A percentile compares a stretch with the other conserved stretches of the same genome.
These are phyloP conservation scores for Denticeps clupeoides DNA, from an alignment of 2,797 vertebrate species.

Conservation along the genomic window DNA sequence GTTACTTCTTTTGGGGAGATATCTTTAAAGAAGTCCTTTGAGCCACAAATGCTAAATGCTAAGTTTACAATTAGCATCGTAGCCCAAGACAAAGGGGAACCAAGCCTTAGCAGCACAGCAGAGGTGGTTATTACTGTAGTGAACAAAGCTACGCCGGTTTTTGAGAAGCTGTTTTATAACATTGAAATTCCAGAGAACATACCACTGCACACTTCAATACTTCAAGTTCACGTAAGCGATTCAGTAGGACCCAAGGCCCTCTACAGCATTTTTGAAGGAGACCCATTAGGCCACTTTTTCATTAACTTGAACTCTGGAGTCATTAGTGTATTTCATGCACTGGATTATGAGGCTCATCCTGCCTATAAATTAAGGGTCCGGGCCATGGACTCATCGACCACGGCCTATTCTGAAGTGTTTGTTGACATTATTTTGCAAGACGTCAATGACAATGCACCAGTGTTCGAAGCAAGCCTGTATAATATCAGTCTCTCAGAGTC, in stretches of 20 bases:
- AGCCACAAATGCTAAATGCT: slow-evolving; percentile 58
- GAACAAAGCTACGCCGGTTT: slow-evolving; percentile 71
- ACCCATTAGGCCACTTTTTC: slow-evolving; percentile 69
- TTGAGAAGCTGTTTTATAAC: slow-evolving; percentile 73
- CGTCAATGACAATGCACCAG: slow-evolving; percentile 68
- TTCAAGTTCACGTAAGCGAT: slow-evolving; percentile 65
- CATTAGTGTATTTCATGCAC: slow-evolving; percentile 53
- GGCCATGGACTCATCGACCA: slow-evolving; percentile 68
- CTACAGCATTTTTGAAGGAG: slow-evolving; percentile 69
- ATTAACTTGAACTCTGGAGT: slow-evolving; percentile 73
- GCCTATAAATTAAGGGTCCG: slow-evolving; percentile 69
- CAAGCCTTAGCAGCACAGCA: slow-evolving; percentile 59
- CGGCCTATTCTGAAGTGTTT: slow-evolving; percentile 65
- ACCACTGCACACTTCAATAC: slow-evolving; percentile 62
- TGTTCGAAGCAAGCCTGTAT: slow-evolving; percentile 54
- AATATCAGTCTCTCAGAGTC: slow-evolving; percentile 62
- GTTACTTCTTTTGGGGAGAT: slow-evolving; percentile 63
- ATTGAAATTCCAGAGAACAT: slow-evolving; percentile 67
- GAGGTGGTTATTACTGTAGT: slow-evolving; percentile 62
- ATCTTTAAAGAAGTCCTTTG: slow-evolving; percentile 60
- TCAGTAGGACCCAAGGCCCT: slow-evolving; percentile 68
- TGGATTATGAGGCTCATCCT: slow-evolving; percentile 74
- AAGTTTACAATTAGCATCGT: slow-evolving; percentile 63
- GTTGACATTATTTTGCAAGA: slow-evolving; percentile 73
- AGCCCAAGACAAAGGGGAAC: slow-evolving; percentile 64